Conservation (phyloP, 1,140 invertebrate genomes). For the Triops longicaudatus region DNA sequence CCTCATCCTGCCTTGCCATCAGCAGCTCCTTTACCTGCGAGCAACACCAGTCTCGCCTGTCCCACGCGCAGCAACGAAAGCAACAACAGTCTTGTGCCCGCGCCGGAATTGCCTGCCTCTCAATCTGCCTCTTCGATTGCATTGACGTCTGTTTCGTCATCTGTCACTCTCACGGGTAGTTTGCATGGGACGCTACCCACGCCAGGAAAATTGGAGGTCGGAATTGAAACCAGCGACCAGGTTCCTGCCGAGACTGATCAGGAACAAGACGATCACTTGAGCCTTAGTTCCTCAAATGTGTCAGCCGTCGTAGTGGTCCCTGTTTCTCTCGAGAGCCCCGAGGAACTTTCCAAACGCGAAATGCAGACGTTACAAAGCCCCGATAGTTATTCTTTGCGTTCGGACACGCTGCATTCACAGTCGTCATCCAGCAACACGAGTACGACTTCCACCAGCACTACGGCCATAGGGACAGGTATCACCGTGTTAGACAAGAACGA, state of each 20-base stretch:
- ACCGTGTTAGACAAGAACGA: neutral
- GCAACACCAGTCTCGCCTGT: slow-evolving; percentile 11
- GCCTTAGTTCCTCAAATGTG: neutral
- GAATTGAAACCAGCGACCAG: neutral
- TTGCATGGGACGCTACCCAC: neutral
- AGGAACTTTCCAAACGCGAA: neutral
- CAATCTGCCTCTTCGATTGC: neutral
- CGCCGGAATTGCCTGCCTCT: neutral
- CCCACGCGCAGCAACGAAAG: slow-evolving; percentile 13
- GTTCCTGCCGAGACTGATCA: neutral
- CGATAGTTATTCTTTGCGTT: neutral
- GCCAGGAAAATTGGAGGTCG: neutral
- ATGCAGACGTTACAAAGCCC: slow-evolving; percentile 17
- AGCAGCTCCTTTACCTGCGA: slow-evolving; percentile 18
- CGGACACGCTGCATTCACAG: neutral
- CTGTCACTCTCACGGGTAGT: neutral
- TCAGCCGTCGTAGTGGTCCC: slow-evolving; percentile 13
- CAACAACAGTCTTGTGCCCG: slow-evolving; percentile 18
- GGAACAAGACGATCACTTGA: neutral
- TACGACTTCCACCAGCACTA: neutral
- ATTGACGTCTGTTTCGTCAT: neutral
- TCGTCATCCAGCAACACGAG: neutral
- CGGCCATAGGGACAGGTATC: neutral
- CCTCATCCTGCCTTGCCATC: slow-evolving; percentile 16
- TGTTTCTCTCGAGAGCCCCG: neutral